Percentiles rank a stretch among this genome's conserved stretches.
phyloP scores from a whole-genome alignment of 2,113 vertebrate genomes.

The Poeciliopsis prolifica region DNA sequence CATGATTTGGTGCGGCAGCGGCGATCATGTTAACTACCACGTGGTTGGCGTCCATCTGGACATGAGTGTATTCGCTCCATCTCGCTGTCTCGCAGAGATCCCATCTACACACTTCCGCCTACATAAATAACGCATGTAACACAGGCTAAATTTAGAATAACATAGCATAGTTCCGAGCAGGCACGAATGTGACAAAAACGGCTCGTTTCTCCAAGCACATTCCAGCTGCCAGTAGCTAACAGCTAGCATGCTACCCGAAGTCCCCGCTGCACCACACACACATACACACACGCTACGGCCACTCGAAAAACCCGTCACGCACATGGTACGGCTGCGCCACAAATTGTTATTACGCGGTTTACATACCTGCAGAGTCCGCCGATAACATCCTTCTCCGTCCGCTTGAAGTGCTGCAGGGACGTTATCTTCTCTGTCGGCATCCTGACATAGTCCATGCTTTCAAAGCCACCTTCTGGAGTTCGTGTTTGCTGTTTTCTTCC shows the following conservation, averaged over 20 bases:
- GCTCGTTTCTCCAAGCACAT: slow-evolving; percentile 42
- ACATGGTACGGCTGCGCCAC: background rate
- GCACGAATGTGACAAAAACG: slow-evolving; percentile 18
- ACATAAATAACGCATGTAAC: fast-evolving
- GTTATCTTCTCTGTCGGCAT: slow-evolving; percentile 90
- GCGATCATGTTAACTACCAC: slow-evolving; percentile 69
- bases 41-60: slow-evolving; percentile 65
- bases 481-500: slow-evolving; percentile 42
- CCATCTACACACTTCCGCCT: background rate
- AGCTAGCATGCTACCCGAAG: slow-evolving; percentile 58
- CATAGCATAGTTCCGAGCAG: background rate
- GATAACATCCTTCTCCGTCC: slow-evolving; percentile 92
- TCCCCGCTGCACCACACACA: slow-evolving; percentile 25
- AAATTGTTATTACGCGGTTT: background rate
- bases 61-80: slow-evolving; percentile 55
- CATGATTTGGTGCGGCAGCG: slow-evolving; percentile 17
- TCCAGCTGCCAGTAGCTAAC: slow-evolving; percentile 55
- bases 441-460: slow-evolving; percentile 93
- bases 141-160: fast-evolving
- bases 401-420: slow-evolving; percentile 90
- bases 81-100: slow-evolving; percentile 42
- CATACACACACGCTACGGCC: background rate
- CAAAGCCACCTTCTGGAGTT: slow-evolving; percentile 51
- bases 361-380: slow-evolving; percentile 91
- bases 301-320: slow-evolving; percentile 29